Evolutionary conservation across 2,888 invertebrate genomes (phyloP), one percentile per base, ranked within the genome.

Genomic region (Chydorus sphaericus): DNA sequence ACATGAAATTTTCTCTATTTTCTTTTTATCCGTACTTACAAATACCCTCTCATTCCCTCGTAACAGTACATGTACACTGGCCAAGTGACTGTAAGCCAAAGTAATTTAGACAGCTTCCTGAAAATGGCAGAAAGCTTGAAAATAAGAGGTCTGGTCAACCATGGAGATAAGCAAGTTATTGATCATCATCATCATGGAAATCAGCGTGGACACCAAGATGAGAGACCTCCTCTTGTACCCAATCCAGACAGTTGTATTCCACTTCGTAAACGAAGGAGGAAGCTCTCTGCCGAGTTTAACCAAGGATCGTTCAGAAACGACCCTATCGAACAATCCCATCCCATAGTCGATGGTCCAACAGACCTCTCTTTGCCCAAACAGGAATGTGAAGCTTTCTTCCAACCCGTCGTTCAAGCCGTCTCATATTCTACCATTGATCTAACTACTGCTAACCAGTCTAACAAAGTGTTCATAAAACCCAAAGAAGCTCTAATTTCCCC

Each of bases 71-170:
- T 87, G 85, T 87, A 87, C 70, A 83, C 83, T 62, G 86, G 86
- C 55, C 85, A 85, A 73, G 86, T 86, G 62, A 89, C 89, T 74
- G 87, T 90, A 71, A 88, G 87, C 69, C 89, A 90, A 76, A 85
- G 87, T 75, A 81, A 87, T 72, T 76, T 90, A 73, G 85, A 87
- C 66, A 84, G 84, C 80, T 87, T 90, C 78, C 79, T 90, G 69
- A 86, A 87, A 77, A 90, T 88, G 67, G 89, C 89, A 64, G 89
- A 89, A 75, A 87, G 88, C 65, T 78, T 90, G 73, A 88, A 90
- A 79, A 87, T 85, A 63, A 76, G 88, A 72, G 90, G 88, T 68
- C 79, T 90, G 69, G 87, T 88, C 66, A 88, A 89, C 26, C 56
- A 52, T n/a, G n/a, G n/a, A n/a, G 44, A 23, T 26, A 14, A 44